These are phyloP conservation scores for Agapornis roseicollis DNA, from an alignment of 2,113 vertebrate genomes.

Conservation along the genomic window DNA sequence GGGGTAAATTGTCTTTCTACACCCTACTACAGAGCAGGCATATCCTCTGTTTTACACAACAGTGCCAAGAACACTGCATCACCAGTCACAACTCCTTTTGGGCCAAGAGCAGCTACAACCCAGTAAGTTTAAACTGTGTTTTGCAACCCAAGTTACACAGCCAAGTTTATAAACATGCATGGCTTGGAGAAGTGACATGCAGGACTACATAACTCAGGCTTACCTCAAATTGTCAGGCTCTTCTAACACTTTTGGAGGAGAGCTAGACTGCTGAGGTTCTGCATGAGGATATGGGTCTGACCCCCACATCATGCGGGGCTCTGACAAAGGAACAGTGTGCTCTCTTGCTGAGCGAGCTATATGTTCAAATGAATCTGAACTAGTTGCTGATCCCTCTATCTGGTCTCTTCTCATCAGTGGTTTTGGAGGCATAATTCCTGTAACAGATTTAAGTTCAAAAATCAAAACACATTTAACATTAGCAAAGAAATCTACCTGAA, in stretches of 20 bases:
- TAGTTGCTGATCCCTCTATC: constrained; percentile 84
- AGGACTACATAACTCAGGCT: background rate
- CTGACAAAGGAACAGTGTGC: constrained; percentile 81
- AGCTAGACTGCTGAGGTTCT: constrained; percentile 80
- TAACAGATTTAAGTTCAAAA: constrained; percentile 1
- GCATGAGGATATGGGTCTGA: constrained; percentile 88
- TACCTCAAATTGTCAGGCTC: constrained; percentile 86
- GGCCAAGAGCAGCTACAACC: background rate
- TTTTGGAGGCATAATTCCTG: constrained; percentile 94
- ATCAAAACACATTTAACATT: background rate
- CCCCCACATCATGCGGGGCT: constrained; percentile 91
- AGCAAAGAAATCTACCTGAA: background rate
- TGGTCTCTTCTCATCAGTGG: constrained; percentile 93
- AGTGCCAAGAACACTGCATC: background rate
- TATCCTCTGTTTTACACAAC: background rate
- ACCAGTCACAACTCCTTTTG: background rate
- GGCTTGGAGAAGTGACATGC: accelerated
- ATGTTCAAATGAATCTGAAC: constrained; percentile 93
- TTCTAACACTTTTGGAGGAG: constrained; percentile 83
- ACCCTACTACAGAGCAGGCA: background rate
- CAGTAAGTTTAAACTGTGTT: background rate
- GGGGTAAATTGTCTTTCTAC: background rate
- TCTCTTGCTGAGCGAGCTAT: constrained; percentile 87
- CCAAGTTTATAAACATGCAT: accelerated
- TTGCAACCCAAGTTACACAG: background rate